Evolutionary conservation across 2,113 vertebrate genomes (phyloP).

Genomic region (Collichthys lucidus): DNA sequence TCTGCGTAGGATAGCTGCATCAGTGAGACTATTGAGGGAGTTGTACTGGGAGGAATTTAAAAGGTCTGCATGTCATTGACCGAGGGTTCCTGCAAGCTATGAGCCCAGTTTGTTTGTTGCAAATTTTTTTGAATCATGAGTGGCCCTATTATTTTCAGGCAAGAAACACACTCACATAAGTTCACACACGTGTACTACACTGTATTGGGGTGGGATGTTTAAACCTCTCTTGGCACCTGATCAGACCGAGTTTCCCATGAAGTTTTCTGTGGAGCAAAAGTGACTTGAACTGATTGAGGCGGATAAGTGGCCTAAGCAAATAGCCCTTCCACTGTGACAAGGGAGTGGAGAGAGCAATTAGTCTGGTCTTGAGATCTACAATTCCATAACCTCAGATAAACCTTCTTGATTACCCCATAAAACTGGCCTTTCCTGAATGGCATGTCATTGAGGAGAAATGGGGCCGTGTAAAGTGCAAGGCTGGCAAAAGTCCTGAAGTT

Average conservation of each 20-base stretch:
- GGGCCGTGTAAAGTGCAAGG: constrained; percentile 51
- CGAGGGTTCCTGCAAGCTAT: constrained; percentile 69
- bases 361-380: constrained; percentile 59
- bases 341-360: constrained; percentile 71
- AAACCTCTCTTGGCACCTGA: constrained; percentile 61
- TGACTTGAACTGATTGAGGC: constrained; percentile 68
- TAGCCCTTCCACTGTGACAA: constrained; percentile 63
- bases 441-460: constrained; percentile 61
- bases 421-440: constrained; percentile 72
- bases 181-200: not conserved
- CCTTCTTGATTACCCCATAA: constrained; percentile 67
- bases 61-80: constrained; percentile 85
- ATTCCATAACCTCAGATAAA: constrained; percentile 78
- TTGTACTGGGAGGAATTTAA: constrained; percentile 79
- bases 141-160: constrained; percentile 34
- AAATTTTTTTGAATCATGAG: constrained; percentile 56
- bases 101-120: constrained; percentile 63
- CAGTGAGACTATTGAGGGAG: constrained; percentile 70
- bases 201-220: constrained; percentile 51
- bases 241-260: constrained; percentile 74
- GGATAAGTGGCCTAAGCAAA: constrained; percentile 72
- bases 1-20: constrained; percentile 59
- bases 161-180: not conserved
- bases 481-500: constrained; percentile 69
- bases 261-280: constrained; percentile 68